A percentile compares a stretch with the other conserved stretches of the same genome.
These are phyloP conservation scores for Nixonia krombeini DNA, from an alignment of 1,140 invertebrate genomes.

Conservation along the genomic window DNA sequence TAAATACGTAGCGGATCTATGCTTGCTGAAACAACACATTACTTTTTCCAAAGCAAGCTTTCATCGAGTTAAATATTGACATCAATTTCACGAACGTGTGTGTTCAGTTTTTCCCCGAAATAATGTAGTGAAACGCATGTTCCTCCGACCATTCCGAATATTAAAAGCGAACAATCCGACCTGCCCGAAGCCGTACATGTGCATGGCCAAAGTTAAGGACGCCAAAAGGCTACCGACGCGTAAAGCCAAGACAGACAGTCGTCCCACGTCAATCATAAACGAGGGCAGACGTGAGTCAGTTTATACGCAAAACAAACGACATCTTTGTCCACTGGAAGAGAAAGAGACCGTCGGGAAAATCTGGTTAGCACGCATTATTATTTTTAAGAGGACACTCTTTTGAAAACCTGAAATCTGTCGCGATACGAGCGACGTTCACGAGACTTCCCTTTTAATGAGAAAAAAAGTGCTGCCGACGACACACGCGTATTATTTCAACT, in stretches of 20 bases:
- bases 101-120: too few relatives aligned
- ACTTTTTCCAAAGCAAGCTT: too few relatives aligned
- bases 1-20: too few relatives aligned
- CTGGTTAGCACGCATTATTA: slow-evolving; percentile 39
- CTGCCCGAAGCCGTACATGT: slow-evolving; percentile 41
- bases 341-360: slow-evolving; percentile 20
- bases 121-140: background rate
- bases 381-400: slow-evolving; percentile 27
- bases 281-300: slow-evolving; percentile 39
- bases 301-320: slow-evolving; percentile 48
- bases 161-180: slow-evolving; percentile 32
- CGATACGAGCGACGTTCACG: slow-evolving; percentile 10
- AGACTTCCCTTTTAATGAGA: background rate
- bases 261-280: slow-evolving; percentile 50
- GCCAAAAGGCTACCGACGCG: slow-evolving; percentile 42
- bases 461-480: background rate
- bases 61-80: too few relatives aligned
- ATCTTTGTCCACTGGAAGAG: slow-evolving; percentile 34
- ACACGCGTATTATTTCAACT: background rate
- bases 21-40: too few relatives aligned
- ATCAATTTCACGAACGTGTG: too few relatives aligned
- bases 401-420: slow-evolving; percentile 27
- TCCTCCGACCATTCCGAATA: slow-evolving; percentile 1
- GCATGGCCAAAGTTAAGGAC: slow-evolving; percentile 21
- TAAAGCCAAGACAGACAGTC: slow-evolving; percentile 44